Evolutionary conservation across 2,797 vertebrate species (phyloP), one percentile per base, ranked within the genome.

Genomic region (Dromococcyx pavoninus): DNA sequence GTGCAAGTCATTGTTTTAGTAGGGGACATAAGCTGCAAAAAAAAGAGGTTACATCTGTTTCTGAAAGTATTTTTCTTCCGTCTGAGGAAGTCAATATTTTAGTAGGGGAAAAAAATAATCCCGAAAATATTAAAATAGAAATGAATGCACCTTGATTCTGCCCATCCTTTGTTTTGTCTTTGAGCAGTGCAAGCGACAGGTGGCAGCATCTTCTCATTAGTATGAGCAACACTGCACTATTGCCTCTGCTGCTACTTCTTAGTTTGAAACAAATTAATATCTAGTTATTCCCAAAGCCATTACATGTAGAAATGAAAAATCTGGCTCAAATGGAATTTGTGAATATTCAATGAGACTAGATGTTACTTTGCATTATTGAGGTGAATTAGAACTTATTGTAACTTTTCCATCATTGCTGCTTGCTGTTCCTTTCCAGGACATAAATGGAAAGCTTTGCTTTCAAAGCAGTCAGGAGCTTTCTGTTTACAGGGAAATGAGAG

Each of bases 191-290:
- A 35, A 58, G 33, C 92, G 32, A 83, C 56, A 93, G 95, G 82
- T 95, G 97, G 97, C 96, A 97, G 96, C 92, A 83, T 69, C 78
- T 93, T 82, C 79, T 71, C 93, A 57, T 79, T 84, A 46, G 75
- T 91, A 66, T 28, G 60, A 73, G 17, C 56, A 35, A 53, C 7
- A 7, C 66, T 81, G 51, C 7, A 5, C 58, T 33, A 3, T 57
- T 75, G 17, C 21, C 6, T 32, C 27, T 44, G 51, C 17, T 50
- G 76, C 86, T 76, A 24, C 78, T 96, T 54, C 78, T 96, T 54
- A 56, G 61, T 95, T 89, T 73, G 96, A 93, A 94, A 65, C 73
- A 97, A 97, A 91, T 95, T 86, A 96, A 80, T 93, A 76, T 11
- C 77, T 80, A 69, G 35, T 81, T 57, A 88, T 94, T 96, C 83